Evolutionary conservation across 2,888 invertebrate species (phyloP), one percentile per base, ranked within the genome.

Genomic region (Orgyia antiqua): DNA sequence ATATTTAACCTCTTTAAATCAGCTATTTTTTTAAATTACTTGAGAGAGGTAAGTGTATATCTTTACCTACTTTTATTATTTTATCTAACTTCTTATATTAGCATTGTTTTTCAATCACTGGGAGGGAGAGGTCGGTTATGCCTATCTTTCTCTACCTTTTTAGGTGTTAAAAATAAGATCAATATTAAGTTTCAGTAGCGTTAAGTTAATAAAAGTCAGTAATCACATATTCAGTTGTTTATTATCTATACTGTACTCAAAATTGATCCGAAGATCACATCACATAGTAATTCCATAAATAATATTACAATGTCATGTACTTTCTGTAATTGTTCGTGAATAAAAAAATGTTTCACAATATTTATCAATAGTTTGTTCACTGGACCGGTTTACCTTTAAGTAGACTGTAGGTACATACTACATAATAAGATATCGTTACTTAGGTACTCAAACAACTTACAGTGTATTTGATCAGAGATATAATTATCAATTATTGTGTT

Each of bases 241-340:
- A 90, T 90, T 90, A 89, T 89, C 90, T 90, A 90, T 90, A 89
- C 89, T 90, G 89, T 90, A 90, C 89, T 90, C 89, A 90, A 90
- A 90, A 90, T 89, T 89, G 90, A 90, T 90, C 90, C 88, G 86
- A 86, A 86, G 89, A 90, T 89, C 90, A 89, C 89, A 90, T 90
- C 90, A 90, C 90, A 90, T 90, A 89, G 89, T 90, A 89, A 90
- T 84, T 87, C 86, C 79, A 87, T 84, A 87, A 84, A 84, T 84
- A 87, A 87, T 86, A 86, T 87, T 87, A 87, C 86, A 87, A 87
- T 87, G 87, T 87, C 86, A 87, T 87, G 84, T 84, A 84, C 82
- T 86, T 80, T 80, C 77, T 83, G 80, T 82, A 71, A 83, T 75
- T 83, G 83, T 69, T 83, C 73, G 72, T 79, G 78, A 86, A 82